Evolutionary conservation across 2,113 vertebrate genomes (phyloP), one percentile per base, ranked within the genome.

Genomic region (Aldabrachelys gigantea): DNA sequence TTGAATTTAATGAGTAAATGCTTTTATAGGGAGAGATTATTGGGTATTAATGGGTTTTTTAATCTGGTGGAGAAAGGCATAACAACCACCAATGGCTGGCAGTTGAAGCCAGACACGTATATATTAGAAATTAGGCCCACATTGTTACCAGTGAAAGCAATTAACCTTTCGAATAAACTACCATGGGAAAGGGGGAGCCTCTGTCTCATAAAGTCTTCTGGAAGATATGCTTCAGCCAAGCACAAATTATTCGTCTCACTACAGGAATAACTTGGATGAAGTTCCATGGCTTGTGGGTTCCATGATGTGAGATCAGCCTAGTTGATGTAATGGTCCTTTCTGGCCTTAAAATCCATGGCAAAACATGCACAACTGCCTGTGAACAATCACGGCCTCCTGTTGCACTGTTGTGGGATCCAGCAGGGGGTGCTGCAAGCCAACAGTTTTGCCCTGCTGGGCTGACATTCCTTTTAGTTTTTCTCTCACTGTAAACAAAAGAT

Each of bases 361-460:
- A 0, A 47, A 44, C 50, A 5, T 69, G 12, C 53, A 54, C 35
- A 62, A 0, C 0, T 38, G 59, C 4, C 0, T 80, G 16, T 3
- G 13, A 62, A 49, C 1, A 1, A 24, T 27, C 1, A 0, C 25
- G n/a, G 4, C 6, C 14, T 10, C 10, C 25, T 24, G 0, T 16
- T 6, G 10, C 72, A 3, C 49, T 41, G 65, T 38, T 8, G 47
- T 31, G 80, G 3, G 59, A 85, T 86, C 88, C 93, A 89, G 95
- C 81, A 97, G 97, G 93, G 96, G 92, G 91, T 95, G 95, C 91
- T 94, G 52, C 87, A 90, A 57, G 80, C 82, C 47, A 69, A 1
- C 52, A 86, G 78, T n/a, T 91, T 91, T n/a, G 21, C 54, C 52
- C 53, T 44, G 80, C 57, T 22, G 50, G 75, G 53, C 44, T 75